Evolutionary conservation across 2,888 invertebrate species (phyloP), one percentile per base, ranked within the genome.

Genomic region (Drosophila antonietae): DNA sequence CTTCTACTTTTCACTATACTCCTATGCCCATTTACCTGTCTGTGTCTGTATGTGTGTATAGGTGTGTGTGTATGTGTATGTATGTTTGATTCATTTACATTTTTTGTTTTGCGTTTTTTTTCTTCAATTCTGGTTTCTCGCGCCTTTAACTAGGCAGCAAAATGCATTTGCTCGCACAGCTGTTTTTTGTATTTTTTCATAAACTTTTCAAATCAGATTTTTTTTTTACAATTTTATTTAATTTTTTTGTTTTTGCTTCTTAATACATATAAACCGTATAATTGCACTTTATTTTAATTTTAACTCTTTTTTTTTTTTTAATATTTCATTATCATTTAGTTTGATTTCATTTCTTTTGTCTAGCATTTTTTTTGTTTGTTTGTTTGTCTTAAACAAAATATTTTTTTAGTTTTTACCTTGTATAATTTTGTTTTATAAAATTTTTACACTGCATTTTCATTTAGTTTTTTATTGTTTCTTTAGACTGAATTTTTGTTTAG

Each of bases 251-350:
- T 35, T 51, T 51, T 78, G 80, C 81, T 85, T 83, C 76, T 78
- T 79, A 76, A 86, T 84, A 59, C 39, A 59, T 59, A 68, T 86
- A 88, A 85, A 83, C 88, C 88, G 82, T 81, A 87, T 88, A 88
- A 87, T 87, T 87, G 88, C 88, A 88, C 88, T 87, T 88, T 88
- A 79, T 75, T 70, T 74, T 80, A 79, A 67, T 78, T 73, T 78
- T 77, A 71, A 66, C 47, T 78, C 78, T 37, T 71, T 74, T 68
- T 73, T 72, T 73, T 37, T 20, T 20, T 73, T 37, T 71, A 73
- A 57, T 59, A 44, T 52, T 69, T 53, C 51, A 68, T 75, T 71
- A 79, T 77, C 68, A 80, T 78, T 77, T 68, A 65, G 56, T 51
- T 58, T 67, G 31, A 68, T 61, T 53, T 60, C 51, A 60, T 49